Conservation (phyloP, 2,888 invertebrate species). For the Gymnoscelis rufifasciata region DNA sequence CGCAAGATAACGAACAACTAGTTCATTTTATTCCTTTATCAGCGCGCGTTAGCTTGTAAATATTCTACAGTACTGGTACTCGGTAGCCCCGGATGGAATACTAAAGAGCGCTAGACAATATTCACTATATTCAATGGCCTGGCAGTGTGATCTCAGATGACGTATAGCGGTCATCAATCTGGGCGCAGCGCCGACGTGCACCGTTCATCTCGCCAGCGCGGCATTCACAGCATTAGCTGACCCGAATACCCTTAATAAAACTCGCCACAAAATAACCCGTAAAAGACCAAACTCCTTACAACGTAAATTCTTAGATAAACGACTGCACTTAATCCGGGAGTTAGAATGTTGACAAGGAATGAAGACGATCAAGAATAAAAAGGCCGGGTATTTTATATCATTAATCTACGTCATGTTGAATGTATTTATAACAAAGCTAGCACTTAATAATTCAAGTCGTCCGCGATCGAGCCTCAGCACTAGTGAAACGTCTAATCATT, state of each 20-base stretch:
- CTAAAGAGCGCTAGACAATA: constrained; percentile 24
- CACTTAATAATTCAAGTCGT: constrained; percentile 69
- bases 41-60: constrained; percentile 30
- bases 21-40: constrained; percentile 48
- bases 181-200: constrained; percentile 28
- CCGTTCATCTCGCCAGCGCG: constrained; percentile 36
- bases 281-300: constrained; percentile 58
- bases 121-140: constrained; percentile 28
- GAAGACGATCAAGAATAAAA: constrained; percentile 66
- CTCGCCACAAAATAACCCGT: constrained; percentile 55
- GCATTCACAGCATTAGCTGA: constrained; percentile 44
- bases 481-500: constrained; percentile 73
- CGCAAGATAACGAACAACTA: constrained; percentile 63
- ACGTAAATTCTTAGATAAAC: constrained; percentile 68
- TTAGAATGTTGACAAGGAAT: constrained; percentile 72
- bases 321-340: constrained; percentile 71
- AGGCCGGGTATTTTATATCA: constrained; percentile 63
- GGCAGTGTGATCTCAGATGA: constrained; percentile 39
- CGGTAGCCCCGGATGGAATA: constrained; percentile 21
- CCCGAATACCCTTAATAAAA: constrained; percentile 57
- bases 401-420: constrained; percentile 71
- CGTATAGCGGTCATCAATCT: constrained; percentile 42
- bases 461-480: constrained; percentile 56
- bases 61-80: constrained; percentile 27
- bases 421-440: constrained; percentile 74